phyloP scores from a whole-genome alignment of 1,140 invertebrate genomes.

The Pseudomyrmex concolor region DNA sequence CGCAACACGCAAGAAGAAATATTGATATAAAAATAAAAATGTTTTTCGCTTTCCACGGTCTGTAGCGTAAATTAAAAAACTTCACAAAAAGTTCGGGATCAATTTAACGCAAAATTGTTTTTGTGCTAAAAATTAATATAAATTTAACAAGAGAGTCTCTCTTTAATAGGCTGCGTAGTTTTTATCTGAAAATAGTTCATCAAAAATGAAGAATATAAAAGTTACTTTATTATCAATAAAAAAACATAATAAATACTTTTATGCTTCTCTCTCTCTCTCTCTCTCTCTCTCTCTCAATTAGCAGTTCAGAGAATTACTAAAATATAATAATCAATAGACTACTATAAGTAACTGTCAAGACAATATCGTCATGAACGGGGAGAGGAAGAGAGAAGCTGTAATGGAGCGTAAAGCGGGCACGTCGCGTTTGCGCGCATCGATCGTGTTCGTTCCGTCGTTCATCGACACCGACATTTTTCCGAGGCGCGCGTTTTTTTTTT shows the following conservation, averaged over 20 bases:
- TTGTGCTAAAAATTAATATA: no score
- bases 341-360: not conserved
- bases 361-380: no score
- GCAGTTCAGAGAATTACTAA: slow-evolving; percentile 1
- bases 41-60: not conserved
- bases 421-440: slow-evolving; percentile 32
- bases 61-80: not conserved
- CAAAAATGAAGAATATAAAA: no score
- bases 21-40: slow-evolving; percentile 1
- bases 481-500: slow-evolving; percentile 35
- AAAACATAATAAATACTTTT: not conserved
- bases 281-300: not conserved
- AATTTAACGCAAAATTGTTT: no score
- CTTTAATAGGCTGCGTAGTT: no score
- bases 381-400: no score
- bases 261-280: not conserved
- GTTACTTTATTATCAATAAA: no score
- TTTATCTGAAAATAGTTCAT: no score
- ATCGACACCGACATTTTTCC: slow-evolving; percentile 36
- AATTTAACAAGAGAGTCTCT: no score
- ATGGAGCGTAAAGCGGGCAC: no score
- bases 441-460: not conserved
- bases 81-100: no score
- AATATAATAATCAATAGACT: not conserved
- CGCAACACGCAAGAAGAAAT: not conserved